Percentiles rank a stretch among this genome's conserved stretches.
Conservation (phyloP, 2,888 invertebrate genomes). For the Drosophila pseudotakahashii region DNA sequence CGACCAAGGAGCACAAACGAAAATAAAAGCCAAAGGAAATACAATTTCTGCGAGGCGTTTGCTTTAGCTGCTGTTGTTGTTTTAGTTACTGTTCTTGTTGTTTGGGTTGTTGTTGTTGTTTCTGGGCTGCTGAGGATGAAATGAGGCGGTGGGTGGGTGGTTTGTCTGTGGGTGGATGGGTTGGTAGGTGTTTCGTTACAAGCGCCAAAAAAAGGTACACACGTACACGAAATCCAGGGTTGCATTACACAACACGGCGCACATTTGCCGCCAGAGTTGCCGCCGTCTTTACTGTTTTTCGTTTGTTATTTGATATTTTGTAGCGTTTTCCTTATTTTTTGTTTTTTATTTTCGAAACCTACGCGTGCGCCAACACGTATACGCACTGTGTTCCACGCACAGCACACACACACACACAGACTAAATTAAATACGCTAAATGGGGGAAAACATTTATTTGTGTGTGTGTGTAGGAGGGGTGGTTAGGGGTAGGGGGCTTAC, state of each 20-base stretch:
- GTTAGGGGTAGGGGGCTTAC: neutral
- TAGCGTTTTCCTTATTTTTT: conserved; percentile 31
- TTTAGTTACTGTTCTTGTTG: conserved; percentile 11
- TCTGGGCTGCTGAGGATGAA: conserved; percentile 51
- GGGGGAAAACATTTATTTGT: conserved; percentile 65
- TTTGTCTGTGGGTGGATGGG: conserved; percentile 24
- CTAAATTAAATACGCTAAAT: conserved; percentile 74
- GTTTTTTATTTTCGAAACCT: conserved; percentile 49
- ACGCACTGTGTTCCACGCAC: conserved; percentile 39
- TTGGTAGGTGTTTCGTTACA: conserved; percentile 67
- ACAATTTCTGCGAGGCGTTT: conserved; percentile 47
- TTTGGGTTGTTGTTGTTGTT: conserved; percentile 45
- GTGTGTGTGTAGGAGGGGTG: conserved; percentile 3
- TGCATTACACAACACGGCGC: conserved; percentile 82
- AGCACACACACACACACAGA: conserved; percentile 17
- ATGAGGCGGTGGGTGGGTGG: conserved; percentile 43
- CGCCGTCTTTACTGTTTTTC: conserved; percentile 21
- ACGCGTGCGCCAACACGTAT: conserved; percentile 73
- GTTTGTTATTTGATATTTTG: conserved; percentile 15
- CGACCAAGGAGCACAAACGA: conserved; percentile 44
- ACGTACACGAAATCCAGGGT: conserved; percentile 83
- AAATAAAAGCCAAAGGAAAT: conserved; percentile 57
- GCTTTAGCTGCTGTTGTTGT: conserved; percentile 39
- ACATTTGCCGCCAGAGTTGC: conserved; percentile 65
- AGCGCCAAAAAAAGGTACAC: conserved; percentile 80